phyloP scores from a whole-genome alignment of 2,113 vertebrate species.

The Ochotona princeps region DNA sequence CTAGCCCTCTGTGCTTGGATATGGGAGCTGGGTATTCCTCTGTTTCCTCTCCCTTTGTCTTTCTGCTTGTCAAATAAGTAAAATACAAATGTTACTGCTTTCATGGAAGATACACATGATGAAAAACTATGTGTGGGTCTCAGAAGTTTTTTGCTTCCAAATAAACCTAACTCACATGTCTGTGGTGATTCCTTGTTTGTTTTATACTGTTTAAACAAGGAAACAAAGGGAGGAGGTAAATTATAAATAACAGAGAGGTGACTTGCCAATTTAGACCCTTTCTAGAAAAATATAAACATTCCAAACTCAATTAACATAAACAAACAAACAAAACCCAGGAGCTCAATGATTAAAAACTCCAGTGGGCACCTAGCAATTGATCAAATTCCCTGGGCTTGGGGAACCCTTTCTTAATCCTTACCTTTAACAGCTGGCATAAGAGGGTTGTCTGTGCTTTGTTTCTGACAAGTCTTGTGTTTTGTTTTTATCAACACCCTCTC shows the following conservation, averaged over 20 bases:
- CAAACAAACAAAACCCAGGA: background rate
- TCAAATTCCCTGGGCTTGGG: background rate
- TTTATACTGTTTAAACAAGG: background rate
- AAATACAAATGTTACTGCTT: too few relatives aligned
- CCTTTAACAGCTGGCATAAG: background rate
- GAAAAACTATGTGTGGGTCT: too few relatives aligned
- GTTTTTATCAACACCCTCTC: conserved; percentile 51
- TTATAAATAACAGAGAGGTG: background rate
- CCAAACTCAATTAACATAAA: background rate
- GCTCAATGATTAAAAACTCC: background rate
- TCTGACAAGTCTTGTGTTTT: background rate
- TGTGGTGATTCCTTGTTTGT: background rate
- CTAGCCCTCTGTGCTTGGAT: background rate
- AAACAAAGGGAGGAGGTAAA: background rate
- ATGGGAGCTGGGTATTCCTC: background rate
- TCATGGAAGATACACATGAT: too few relatives aligned
- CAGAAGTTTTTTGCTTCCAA: background rate
- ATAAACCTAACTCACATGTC: background rate
- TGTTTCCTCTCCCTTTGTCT: too few relatives aligned
- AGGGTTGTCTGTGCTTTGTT: conserved; percentile 38
- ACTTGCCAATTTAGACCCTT: background rate
- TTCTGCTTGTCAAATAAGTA: too few relatives aligned
- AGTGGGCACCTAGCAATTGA: background rate
- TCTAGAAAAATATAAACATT: conserved; percentile 23
- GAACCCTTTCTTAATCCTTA: background rate